Conservation (phyloP, 2,797 vertebrate species). For the Varecia variegata region DNA sequence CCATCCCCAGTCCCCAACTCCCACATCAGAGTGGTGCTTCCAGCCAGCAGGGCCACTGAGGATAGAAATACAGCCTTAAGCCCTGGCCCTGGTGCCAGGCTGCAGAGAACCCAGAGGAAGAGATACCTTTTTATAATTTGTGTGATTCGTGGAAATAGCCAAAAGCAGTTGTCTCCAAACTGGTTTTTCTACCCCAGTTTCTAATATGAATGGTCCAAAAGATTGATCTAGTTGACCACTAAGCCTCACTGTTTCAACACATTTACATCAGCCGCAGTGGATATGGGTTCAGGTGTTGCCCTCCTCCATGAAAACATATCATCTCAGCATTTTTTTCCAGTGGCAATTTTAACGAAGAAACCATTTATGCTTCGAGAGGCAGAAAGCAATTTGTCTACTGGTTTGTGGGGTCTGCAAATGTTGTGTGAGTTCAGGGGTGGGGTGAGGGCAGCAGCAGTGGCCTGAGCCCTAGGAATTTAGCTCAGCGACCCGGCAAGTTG, state of each 20-base stretch:
- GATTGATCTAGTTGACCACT: neutral
- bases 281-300: neutral
- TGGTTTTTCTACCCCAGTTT: neutral
- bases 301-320: neutral
- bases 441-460: neutral
- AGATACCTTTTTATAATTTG: neutral
- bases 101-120: neutral
- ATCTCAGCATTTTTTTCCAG: neutral
- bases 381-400: neutral
- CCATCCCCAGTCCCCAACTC: neutral
- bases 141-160: neutral
- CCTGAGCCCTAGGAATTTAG: neutral
- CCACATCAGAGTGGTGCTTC: neutral
- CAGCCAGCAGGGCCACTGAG: neutral
- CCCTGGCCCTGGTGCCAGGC: neutral
- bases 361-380: neutral
- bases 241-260: neutral
- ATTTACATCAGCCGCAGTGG: neutral
- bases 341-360: slow-evolving; percentile 5
- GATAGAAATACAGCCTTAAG: neutral
- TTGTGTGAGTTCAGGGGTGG: neutral
- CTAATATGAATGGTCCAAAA: neutral
- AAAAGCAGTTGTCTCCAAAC: neutral
- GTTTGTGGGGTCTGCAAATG: neutral
- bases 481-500: neutral